Evolutionary conservation across 1,140 invertebrate species (phyloP), one percentile per base, ranked within the genome.

Genomic region (Eueides isabella): DNA sequence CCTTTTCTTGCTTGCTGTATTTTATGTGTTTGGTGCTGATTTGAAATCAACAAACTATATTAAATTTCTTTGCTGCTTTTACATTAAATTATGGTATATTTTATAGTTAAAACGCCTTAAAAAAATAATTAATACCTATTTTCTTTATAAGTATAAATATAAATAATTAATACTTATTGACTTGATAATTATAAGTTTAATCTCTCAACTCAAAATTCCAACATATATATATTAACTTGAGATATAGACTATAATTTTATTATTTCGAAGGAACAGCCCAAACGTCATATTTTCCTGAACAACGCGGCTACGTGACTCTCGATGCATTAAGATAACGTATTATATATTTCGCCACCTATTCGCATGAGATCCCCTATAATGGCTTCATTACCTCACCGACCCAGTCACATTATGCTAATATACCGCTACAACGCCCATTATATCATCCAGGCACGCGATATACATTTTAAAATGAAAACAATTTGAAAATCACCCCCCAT

Each of bases 401-500:
- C 69, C 62, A 73, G 66, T 61, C 67, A 71, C 76, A 78, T 86
- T 88, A 85, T 85, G 82, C 79, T 86, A 86, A 88, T 88, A 80
- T 75, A 78, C 75, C 68, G 67, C 71, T 70, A 71, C 72, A 67
- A 74, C 44, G 66, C 63, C 70, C 74, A 82, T 87, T 85, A 88
- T 85, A 84, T 83, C 83, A 81, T 78, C 75, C 77, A 74, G 81
- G 77, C 89, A 88, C 86, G 85, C 87, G 90, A 89, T 90, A 87
- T 76, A 77, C 72, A 73, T 73, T 86, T 86, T 79, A 80, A 85
- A 89, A 87, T 85, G 84, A 77, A 80, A 87, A 90, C 84, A 82
- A 82, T 89, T 88, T 85, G 71, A 83, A 85, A 87, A 84, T 84
- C 78, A 80, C 84, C 88, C 87, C 89, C 91, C 88, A 86, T 85